These are phyloP conservation scores for Beris morrisii DNA, from an alignment of 2,888 invertebrate genomes.

Conservation along the genomic window DNA sequence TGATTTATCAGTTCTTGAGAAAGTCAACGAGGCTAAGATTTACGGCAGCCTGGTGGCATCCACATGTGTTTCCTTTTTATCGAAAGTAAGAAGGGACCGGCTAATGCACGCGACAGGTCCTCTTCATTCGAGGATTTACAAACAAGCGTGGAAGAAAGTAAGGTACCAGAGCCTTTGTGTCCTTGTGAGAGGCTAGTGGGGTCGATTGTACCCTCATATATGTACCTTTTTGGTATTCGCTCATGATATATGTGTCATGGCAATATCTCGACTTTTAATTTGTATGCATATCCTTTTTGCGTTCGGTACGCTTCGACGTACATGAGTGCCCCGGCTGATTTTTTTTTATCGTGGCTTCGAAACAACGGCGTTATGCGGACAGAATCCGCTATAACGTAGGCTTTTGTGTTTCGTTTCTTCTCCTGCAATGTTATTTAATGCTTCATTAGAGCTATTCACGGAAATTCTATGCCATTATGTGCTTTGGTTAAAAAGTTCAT, in stretches of 20 bases:
- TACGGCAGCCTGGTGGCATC: slow-evolving; percentile 13
- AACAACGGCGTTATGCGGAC: not conserved
- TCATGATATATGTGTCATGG: not conserved
- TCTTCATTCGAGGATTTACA: slow-evolving; percentile 17
- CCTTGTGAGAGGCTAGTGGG: not conserved
- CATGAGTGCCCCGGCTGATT: slow-evolving; percentile 13
- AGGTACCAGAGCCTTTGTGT: not conserved
- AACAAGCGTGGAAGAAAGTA: slow-evolving; percentile 9
- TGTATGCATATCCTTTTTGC: slow-evolving; percentile 32
- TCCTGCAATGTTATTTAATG: slow-evolving; percentile 29
- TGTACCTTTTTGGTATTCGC: too few species aligned
- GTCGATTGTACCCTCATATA: too few species aligned
- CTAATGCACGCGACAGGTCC: slow-evolving; percentile 22
- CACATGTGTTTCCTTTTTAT: slow-evolving; percentile 10
- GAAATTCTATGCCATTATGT: slow-evolving; percentile 38
- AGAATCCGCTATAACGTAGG: not conserved
- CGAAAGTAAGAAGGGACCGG: not conserved
- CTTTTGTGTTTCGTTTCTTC: slow-evolving; percentile 14
- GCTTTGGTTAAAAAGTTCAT: slow-evolving; percentile 38
- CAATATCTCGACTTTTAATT: slow-evolving; percentile 21
- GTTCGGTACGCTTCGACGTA: slow-evolving; percentile 11
- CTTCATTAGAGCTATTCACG: slow-evolving; percentile 32
- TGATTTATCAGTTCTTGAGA: slow-evolving; percentile 40
- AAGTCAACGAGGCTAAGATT: slow-evolving; percentile 31
- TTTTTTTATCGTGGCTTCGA: not conserved